A percentile compares a stretch with the other conserved stretches of the same genome.
Conservation (phyloP, 1,140 invertebrate species). For the Bombyx mori region DNA sequence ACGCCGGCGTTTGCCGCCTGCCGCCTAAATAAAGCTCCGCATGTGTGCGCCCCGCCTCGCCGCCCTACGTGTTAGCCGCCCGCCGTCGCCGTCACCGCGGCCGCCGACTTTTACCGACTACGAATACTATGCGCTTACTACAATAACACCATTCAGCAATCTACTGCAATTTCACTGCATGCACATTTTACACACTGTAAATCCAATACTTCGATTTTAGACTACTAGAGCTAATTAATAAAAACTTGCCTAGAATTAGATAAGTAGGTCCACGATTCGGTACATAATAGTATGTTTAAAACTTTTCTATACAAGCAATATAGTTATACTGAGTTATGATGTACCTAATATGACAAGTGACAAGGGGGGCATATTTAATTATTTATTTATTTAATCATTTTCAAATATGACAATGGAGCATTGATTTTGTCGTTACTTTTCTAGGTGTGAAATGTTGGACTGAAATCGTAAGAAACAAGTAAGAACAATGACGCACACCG, state of each 20-base stretch:
- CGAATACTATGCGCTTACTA: constrained; percentile 19
- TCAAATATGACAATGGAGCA: no score
- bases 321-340: no score
- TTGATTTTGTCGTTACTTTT: constrained; percentile 16
- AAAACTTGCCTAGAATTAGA: no score
- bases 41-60: constrained; percentile 48
- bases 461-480: constrained; percentile 26
- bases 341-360: no score
- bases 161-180: neutral
- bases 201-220: no score
- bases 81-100: constrained; percentile 17
- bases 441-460: constrained; percentile 55
- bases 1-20: constrained; percentile 60
- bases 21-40: constrained; percentile 68
- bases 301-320: no score
- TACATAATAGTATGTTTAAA: no score
- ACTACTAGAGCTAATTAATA: no score
- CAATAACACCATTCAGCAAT: neutral
- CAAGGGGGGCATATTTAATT: no score
- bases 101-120: constrained; percentile 13
- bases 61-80: constrained; percentile 49
- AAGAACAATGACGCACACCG: constrained; percentile 44
- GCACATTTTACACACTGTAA: neutral
- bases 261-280: no score
- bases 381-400: neutral